Evolutionary conservation across 1,140 invertebrate genomes (phyloP).

Genomic region (Anastrepha obliqua): DNA sequence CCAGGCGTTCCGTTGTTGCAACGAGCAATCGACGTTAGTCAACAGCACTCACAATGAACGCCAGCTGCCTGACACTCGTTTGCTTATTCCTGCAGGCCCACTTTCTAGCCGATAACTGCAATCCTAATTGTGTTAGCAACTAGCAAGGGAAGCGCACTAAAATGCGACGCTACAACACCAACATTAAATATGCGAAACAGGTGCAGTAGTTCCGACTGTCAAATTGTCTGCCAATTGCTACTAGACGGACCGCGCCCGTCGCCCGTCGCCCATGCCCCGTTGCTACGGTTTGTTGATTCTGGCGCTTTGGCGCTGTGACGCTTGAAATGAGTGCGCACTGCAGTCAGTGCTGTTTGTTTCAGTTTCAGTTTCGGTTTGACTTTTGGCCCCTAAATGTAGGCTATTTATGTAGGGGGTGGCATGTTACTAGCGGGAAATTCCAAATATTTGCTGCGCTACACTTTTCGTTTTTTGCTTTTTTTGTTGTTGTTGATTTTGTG

Average conservation of each 20-base stretch:
- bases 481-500: background rate
- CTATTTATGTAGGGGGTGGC: background rate
- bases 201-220: slow-evolving; percentile 40
- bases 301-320: background rate
- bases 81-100: slow-evolving; percentile 15
- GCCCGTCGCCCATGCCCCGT: background rate
- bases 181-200: slow-evolving; percentile 42
- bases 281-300: background rate
- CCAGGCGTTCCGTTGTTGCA: background rate
- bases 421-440: background rate
- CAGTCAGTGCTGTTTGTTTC: background rate
- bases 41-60: background rate
- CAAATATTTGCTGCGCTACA: slow-evolving; percentile 1
- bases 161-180: background rate
- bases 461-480: background rate
- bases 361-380: slow-evolving; percentile 31
- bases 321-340: background rate
- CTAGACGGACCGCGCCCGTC: too few species aligned
- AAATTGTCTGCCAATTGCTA: background rate
- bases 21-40: background rate
- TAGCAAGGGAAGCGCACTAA: background rate
- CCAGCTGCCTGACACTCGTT: background rate
- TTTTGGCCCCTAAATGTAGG: slow-evolving; percentile 41
- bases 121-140: slow-evolving; percentile 31
- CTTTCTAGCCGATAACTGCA: slow-evolving; percentile 34